Conservation (phyloP, 2,888 invertebrate genomes). For the Pseudococcus longispinus region DNA sequence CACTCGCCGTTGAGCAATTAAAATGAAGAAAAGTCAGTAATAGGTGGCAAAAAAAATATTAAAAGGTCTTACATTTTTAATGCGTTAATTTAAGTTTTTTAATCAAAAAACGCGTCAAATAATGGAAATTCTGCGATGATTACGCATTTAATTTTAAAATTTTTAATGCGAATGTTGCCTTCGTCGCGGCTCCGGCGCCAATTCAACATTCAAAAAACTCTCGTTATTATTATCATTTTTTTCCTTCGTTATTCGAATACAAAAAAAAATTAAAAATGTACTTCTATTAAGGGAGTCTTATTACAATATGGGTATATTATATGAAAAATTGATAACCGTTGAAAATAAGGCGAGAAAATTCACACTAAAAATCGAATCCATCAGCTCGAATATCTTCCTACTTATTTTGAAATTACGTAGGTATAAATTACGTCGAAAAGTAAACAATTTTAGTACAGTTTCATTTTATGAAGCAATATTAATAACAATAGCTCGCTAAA, state of each 20-base stretch:
- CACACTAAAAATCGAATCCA: too few relatives aligned
- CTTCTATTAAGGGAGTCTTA: not conserved
- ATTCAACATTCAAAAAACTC: not conserved
- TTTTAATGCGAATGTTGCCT: not conserved
- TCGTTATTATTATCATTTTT: not conserved
- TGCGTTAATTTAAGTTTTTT: constrained; percentile 34
- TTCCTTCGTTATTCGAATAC: not conserved
- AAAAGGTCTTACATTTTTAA: constrained; percentile 29
- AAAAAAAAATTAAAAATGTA: not conserved
- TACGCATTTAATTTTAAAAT: constrained; percentile 10
- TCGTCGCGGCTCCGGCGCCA: not conserved
- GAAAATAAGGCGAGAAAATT: too few relatives aligned
- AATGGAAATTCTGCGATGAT: constrained; percentile 3
- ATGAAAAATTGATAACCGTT: too few relatives aligned
- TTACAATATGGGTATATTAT: too few relatives aligned
- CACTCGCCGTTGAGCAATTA: constrained; percentile 20
- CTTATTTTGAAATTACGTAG: too few relatives aligned
- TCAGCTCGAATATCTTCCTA: too few relatives aligned
- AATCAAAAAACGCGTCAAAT: constrained; percentile 29
- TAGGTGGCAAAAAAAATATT: not conserved
- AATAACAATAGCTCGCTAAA: not conserved
- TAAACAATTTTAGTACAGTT: too few relatives aligned
- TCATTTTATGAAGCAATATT: not conserved
- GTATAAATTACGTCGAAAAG: too few relatives aligned
- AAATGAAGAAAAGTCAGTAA: constrained; percentile 12